Evolutionary conservation across 2,797 vertebrate species (phyloP).

Genomic region (Heliangelus exortis): DNA sequence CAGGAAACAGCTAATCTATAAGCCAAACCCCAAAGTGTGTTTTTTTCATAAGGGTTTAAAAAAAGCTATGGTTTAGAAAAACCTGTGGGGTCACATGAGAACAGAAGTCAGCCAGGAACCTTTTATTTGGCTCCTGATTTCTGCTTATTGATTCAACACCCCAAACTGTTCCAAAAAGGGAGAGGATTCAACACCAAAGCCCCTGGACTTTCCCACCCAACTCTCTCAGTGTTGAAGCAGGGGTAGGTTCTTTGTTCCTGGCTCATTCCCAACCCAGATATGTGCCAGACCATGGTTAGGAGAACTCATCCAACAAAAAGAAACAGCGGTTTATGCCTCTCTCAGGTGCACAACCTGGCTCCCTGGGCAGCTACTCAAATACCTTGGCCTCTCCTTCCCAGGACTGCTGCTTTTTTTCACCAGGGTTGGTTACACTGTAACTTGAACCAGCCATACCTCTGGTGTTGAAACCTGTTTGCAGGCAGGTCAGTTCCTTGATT

Average conservation of each 20-base stretch:
- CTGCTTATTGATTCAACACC: not conserved
- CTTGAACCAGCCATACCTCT: not conserved
- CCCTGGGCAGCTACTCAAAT: not conserved
- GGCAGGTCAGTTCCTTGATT: not conserved
- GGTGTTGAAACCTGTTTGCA: not conserved
- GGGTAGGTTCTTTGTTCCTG: not conserved
- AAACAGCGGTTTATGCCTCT: not conserved
- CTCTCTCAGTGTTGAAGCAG: not conserved
- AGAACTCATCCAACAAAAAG: not conserved
- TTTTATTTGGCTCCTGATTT: not conserved
- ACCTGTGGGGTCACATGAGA: not conserved
- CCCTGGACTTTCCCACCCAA: not conserved
- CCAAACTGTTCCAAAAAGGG: not conserved
- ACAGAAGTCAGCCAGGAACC: not conserved
- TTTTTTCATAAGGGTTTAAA: not conserved
- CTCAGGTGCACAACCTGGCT: not conserved
- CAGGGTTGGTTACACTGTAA: not conserved
- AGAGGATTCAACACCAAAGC: not conserved
- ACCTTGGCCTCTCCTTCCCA: not conserved
- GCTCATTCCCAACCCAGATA: not conserved
- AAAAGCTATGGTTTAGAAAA: not conserved
- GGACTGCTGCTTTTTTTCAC: too few species aligned
- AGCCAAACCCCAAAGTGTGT: not conserved
- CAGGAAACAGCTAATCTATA: constrained; percentile 14
- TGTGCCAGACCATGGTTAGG: not conserved